These are phyloP conservation scores for Protobothrops mucrosquamatus DNA, from an alignment of 2,113 vertebrate species.

Conservation along the genomic window DNA sequence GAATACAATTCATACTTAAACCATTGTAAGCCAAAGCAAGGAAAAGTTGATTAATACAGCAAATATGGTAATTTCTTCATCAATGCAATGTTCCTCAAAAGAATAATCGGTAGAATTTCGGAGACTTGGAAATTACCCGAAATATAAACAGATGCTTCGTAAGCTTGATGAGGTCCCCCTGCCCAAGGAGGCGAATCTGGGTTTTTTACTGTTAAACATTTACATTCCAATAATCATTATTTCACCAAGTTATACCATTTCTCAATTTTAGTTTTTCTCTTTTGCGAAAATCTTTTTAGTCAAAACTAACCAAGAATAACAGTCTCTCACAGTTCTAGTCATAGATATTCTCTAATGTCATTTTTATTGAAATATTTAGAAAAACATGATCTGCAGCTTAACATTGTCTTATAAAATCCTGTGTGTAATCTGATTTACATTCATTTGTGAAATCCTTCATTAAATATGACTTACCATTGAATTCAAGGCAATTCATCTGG, in stretches of 20 bases:
- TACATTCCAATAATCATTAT: not conserved
- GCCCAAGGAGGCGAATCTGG: not conserved
- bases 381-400: not conserved
- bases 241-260: not conserved
- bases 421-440: not conserved
- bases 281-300: not conserved
- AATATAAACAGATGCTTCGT: not conserved
- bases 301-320: not conserved
- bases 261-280: not conserved
- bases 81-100: not conserved
- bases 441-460: not conserved
- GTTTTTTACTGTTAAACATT: not conserved
- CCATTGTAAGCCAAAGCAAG: not conserved
- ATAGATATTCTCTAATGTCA: not conserved
- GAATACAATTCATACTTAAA: slow-evolving; percentile 17
- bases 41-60: not conserved
- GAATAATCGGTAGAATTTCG: not conserved
- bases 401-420: not conserved
- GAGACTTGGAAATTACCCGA: not conserved
- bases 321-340: not conserved
- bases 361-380: not conserved
- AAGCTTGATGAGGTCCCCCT: not conserved
- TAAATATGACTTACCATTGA: slow-evolving; percentile 71
- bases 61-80: not conserved
- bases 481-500: slow-evolving; percentile 80